Base-by-base conservation (phyloP, 2,797 vertebrate species). In the Anas acuta region DNA sequence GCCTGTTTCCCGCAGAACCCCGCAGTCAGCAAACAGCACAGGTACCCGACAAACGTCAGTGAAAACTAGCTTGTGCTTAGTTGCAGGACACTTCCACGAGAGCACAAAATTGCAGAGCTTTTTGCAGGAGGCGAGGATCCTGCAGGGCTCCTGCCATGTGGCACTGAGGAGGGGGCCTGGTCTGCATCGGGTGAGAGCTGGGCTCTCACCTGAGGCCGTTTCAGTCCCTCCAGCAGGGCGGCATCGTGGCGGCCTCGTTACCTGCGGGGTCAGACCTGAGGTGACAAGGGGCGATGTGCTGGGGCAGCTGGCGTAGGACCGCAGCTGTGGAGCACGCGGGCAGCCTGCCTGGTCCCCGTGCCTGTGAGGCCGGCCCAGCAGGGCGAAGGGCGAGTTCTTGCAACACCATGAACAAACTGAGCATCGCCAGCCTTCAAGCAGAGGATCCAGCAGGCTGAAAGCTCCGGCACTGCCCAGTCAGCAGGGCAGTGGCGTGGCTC, bases 171-270 rank as follows among this genome's bases (percentile, higher is more conserved):
- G 39, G 3, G 4, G 66, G 49, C 47, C 49, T 3, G 20, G 7
- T 3, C 62, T 4, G 53, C 54, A 76, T 84, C 76, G 49, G 13
- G 54, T 37, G 33, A 17, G 22, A 65, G 47, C 67, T 2, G 32
- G 23, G 67, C 47, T 16, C 72, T 33, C 41, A 26, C 57, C 57
- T 16, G 20, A 7, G 8, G 53, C 22, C 18, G 54, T 77, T 49
- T 41, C 12, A 84, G 5, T 37, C 7, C 6, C 49, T 33, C 17
- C 20, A n/a, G 8, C 32, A 58, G 9, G n/a, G n/a, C 8, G 6
- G 56, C 90, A 86, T 93, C 93, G 77, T 73, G 65, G 90, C 70
- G 56, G 78, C 92, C 62, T 90, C 81, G 84, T 87, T 90, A 51
- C 30, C 2, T 53, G 79, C 11, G 4, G 67, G 45, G 47, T 32